phyloP scores from a whole-genome alignment of 2,797 vertebrate species.

The Neopelma chrysocephalum region DNA sequence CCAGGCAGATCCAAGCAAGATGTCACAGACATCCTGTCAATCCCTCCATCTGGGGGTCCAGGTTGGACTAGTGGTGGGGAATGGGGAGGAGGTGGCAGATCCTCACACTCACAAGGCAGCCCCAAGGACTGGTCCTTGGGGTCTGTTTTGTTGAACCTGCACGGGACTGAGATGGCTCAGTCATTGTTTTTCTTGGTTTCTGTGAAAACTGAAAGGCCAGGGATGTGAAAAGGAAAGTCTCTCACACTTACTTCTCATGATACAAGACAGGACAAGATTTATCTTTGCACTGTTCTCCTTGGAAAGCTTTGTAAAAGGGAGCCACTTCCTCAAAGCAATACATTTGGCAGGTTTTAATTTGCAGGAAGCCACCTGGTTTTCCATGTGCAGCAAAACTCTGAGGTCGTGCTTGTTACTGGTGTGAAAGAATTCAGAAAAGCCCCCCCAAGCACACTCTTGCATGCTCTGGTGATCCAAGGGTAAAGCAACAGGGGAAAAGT shows the following conservation, averaged over 20 bases:
- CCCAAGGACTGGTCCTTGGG: fast-evolving
- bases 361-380: background rate
- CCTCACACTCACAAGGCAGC: background rate
- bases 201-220: background rate
- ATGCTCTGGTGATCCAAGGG: background rate
- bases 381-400: background rate
- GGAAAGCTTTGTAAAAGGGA: background rate
- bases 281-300: background rate
- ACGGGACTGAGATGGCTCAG: background rate
- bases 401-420: background rate
- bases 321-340: background rate
- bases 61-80: background rate
- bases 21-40: background rate
- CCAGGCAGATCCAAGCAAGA: background rate
- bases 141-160: background rate
- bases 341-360: background rate
- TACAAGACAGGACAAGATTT: background rate
- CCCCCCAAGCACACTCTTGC: background rate
- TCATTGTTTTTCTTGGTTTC: background rate
- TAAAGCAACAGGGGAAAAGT: background rate
- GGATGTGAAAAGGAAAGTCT: background rate
- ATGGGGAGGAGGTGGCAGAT: background rate
- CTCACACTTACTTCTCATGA: background rate
- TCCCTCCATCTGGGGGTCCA: background rate
- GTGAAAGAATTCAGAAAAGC: background rate